A percentile compares a stretch with the other conserved stretches of the same genome.
These are phyloP conservation scores for Eulemur rubriventer DNA, from an alignment of 2,797 vertebrate genomes.

Conservation along the genomic window DNA sequence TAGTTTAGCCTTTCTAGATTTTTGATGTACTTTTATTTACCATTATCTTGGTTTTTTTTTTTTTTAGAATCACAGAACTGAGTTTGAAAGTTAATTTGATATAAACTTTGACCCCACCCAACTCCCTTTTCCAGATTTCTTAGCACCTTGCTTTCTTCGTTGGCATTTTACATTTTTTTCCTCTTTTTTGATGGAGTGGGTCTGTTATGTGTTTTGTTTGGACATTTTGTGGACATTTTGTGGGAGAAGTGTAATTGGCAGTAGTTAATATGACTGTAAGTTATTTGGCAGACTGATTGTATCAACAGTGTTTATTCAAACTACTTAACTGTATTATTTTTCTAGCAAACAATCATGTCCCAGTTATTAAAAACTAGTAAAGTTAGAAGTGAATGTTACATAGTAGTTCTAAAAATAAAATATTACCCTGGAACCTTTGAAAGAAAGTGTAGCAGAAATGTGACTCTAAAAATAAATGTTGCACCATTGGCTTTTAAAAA, in stretches of 20 bases:
- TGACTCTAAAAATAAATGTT: constrained; percentile 75
- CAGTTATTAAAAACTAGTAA: constrained; percentile 37
- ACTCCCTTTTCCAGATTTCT: not conserved
- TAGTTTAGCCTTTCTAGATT: not conserved
- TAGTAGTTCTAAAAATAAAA: constrained; percentile 79
- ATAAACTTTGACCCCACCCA: not conserved
- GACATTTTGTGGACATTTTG: not conserved
- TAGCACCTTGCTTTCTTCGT: not conserved
- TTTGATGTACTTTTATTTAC: not conserved
- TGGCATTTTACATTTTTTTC: not conserved
- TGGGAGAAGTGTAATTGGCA: not conserved
- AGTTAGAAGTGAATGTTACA: constrained; percentile 26
- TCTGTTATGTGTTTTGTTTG: not conserved
- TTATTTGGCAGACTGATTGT: constrained; percentile 6
- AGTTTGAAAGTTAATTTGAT: not conserved
- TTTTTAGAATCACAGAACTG: not conserved
- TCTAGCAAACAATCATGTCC: not conserved
- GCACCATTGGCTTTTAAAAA: constrained; percentile 32
- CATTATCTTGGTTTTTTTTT: not conserved
- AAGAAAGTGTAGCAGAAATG: constrained; percentile 62
- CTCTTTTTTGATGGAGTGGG: not conserved
- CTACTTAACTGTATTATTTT: constrained; percentile 21
- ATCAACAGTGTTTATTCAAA: not conserved
- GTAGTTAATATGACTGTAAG: not conserved
- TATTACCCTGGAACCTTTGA: constrained; percentile 46